These are phyloP conservation scores for Rhorus exstirpatorius DNA, from an alignment of 2,888 invertebrate species.

Conservation along the genomic window DNA sequence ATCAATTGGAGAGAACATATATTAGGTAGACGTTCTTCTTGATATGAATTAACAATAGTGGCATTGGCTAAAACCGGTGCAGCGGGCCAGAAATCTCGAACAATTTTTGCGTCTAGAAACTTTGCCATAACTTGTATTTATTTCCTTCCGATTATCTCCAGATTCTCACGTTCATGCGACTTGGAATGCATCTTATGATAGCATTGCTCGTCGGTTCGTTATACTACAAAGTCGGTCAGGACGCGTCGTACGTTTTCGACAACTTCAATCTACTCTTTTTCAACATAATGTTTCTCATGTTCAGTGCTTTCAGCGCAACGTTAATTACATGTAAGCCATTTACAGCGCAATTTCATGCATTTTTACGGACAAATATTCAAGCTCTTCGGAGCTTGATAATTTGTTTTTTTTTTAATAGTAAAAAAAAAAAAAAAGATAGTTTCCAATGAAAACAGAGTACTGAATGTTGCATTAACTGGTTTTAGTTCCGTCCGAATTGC, in stretches of 20 bases:
- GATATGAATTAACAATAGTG: too few relatives aligned
- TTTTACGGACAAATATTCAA: not conserved
- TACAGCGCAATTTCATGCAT: not conserved
- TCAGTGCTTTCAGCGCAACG: slow-evolving; percentile 96
- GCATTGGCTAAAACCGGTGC: too few relatives aligned
- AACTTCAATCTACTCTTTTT: slow-evolving; percentile 97
- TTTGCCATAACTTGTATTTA: too few relatives aligned
- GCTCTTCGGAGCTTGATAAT: not conserved
- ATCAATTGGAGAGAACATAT: not conserved
- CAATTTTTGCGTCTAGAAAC: too few relatives aligned
- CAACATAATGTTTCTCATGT: slow-evolving; percentile 97
- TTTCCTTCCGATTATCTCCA: slow-evolving; percentile 77
- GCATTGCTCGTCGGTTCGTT: slow-evolving; percentile 94
- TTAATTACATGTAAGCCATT: slow-evolving; percentile 93
- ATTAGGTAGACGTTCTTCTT: too few relatives aligned
- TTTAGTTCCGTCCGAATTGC: slow-evolving; percentile 94
- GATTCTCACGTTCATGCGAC: slow-evolving; percentile 92
- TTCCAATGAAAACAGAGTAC: not conserved
- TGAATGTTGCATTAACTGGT: slow-evolving; percentile 37
- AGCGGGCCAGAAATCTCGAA: too few relatives aligned
- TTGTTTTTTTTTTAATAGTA: too few relatives aligned
- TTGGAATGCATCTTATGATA: slow-evolving; percentile 92
- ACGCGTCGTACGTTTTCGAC: slow-evolving; percentile 93
- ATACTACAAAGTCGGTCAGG: slow-evolving; percentile 95
- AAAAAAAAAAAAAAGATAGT: not conserved